These are phyloP conservation scores for Noctua pronuba DNA, from an alignment of 2,888 invertebrate species.

Conservation along the genomic window DNA sequence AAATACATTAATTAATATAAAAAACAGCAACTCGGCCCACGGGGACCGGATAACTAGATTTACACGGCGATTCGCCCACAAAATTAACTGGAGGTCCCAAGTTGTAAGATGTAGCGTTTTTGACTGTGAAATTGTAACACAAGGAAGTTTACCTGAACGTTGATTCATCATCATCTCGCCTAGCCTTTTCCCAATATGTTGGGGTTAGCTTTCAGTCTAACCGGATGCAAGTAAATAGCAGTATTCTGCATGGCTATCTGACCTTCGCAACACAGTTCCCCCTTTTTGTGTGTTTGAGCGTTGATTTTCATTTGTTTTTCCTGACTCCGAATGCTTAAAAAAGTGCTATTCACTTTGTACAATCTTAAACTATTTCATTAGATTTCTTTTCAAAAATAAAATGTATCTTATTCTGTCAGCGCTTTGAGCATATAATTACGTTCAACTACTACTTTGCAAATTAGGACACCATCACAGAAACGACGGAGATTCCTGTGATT, in stretches of 20 bases:
- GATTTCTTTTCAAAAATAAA: neutral
- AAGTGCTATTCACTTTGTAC: neutral
- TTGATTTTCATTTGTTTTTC: neutral
- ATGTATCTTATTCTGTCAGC: neutral
- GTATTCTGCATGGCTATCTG: neutral
- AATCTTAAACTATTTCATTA: neutral
- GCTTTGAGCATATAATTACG: neutral
- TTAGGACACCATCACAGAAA: neutral
- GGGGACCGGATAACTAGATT: slow-evolving; percentile 73
- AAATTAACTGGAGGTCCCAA: slow-evolving; percentile 68
- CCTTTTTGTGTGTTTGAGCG: neutral
- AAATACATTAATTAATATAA: slow-evolving; percentile 74
- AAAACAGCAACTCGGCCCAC: slow-evolving; percentile 69
- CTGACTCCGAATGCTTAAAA: neutral
- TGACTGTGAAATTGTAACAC: neutral
- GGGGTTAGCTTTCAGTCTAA: too few species aligned
- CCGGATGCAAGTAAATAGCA: neutral
- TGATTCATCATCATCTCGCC: neutral
- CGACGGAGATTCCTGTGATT: neutral
- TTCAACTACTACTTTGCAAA: neutral
- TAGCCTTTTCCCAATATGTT: neutral
- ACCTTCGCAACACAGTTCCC: neutral
- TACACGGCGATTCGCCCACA: slow-evolving; percentile 73
- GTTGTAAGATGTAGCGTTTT: slow-evolving; percentile 26
- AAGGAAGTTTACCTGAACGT: neutral